Evolutionary conservation across 2,113 vertebrate genomes (phyloP).

Genomic region (Xenopus borealis): DNA sequence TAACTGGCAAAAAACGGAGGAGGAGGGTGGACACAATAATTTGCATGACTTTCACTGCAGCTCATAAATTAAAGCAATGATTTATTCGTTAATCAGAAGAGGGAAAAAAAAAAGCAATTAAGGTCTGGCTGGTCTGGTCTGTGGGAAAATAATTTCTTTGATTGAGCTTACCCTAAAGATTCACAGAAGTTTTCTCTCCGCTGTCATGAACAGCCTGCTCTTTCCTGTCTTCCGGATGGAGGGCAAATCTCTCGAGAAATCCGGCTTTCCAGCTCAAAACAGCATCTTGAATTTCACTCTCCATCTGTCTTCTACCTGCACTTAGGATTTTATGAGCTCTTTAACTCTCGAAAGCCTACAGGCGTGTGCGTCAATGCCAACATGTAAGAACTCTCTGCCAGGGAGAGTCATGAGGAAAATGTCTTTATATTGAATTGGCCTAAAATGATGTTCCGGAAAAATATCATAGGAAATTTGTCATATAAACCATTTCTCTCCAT

Average conservation of each 20-base stretch:
- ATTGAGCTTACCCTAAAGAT: constrained; percentile 77
- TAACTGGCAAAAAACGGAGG: background rate
- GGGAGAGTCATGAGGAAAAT: background rate
- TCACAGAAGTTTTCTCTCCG: constrained; percentile 64
- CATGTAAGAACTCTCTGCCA: background rate
- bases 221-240: constrained; percentile 75
- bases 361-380: background rate
- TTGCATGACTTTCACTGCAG: constrained; percentile 43
- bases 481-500: no score
- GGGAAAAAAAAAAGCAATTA: constrained; percentile 62
- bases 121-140: constrained; percentile 61
- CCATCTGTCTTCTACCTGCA: constrained; percentile 52
- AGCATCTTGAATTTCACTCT: constrained; percentile 89
- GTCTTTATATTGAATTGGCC: no score
- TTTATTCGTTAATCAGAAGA: constrained; percentile 65
- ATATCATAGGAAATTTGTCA: no score
- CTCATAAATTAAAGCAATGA: constrained; percentile 63
- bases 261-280: constrained; percentile 63
- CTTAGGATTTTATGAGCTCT: constrained; percentile 23
- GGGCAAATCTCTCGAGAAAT: constrained; percentile 71
- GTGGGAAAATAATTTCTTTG: constrained; percentile 82
- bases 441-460: no score
- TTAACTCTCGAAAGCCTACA: constrained; percentile 22
- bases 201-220: constrained; percentile 62
- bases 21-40: constrained; percentile 39